A percentile compares a stretch with the other conserved stretches of the same genome.
These are phyloP conservation scores for Rhyacophila evoluta DNA, from an alignment of 2,888 invertebrate species.

Conservation along the genomic window DNA sequence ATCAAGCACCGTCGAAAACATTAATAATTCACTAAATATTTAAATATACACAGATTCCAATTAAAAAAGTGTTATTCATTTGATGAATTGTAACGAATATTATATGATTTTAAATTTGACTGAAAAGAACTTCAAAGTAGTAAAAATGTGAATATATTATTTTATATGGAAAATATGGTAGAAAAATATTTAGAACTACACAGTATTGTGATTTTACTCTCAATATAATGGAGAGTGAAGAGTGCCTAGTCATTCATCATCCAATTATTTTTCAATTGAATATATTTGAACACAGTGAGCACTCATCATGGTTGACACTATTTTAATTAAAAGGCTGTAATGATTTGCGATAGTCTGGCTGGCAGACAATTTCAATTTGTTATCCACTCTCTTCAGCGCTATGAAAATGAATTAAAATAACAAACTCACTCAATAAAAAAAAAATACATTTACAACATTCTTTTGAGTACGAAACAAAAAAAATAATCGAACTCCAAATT, in stretches of 20 bases:
- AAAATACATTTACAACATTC: too few relatives aligned
- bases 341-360: neutral
- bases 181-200: too few relatives aligned
- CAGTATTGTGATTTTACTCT: neutral
- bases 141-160: too few relatives aligned
- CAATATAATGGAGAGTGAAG: neutral
- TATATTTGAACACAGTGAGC: neutral
- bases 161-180: too few relatives aligned
- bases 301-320: conserved; percentile 11
- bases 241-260: conserved; percentile 4
- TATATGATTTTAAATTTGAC: too few relatives aligned
- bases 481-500: neutral
- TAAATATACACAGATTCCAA: too few relatives aligned
- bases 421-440: too few relatives aligned
- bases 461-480: neutral
- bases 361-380: conserved; percentile 14
- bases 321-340: conserved; percentile 20
- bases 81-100: too few relatives aligned
- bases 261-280: conserved; percentile 34
- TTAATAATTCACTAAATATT: too few relatives aligned
- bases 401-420: conserved; percentile 16
- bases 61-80: too few relatives aligned
- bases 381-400: neutral
- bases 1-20: too few relatives aligned
- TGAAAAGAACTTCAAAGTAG: too few relatives aligned